Evolutionary conservation across 1,140 invertebrate species (phyloP).

Genomic region (Hylaeus anthracinus): DNA sequence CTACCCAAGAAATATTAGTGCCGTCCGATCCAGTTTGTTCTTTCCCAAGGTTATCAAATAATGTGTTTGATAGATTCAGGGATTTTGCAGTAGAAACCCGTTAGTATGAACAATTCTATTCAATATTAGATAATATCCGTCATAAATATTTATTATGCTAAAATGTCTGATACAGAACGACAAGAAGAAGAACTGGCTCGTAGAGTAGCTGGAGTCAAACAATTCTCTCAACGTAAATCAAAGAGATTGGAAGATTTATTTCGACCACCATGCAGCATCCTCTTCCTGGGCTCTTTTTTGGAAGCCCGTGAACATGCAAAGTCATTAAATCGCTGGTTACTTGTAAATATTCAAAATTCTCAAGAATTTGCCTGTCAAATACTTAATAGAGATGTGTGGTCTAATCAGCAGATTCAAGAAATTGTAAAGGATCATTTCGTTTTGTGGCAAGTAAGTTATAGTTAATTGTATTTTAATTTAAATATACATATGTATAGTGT

Average conservation of each 20-base stretch:
- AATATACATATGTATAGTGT: not conserved
- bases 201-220: slow-evolving; percentile 71
- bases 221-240: slow-evolving; percentile 71
- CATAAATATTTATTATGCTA: not conserved
- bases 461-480: not conserved
- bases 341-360: slow-evolving; percentile 90
- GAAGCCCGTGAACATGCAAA: slow-evolving; percentile 85
- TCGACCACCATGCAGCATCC: slow-evolving; percentile 88
- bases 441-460: slow-evolving; percentile 87
- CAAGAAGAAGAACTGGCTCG: slow-evolving; percentile 80
- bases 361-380: slow-evolving; percentile 88
- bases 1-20: slow-evolving; percentile 83
- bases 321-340: slow-evolving; percentile 85
- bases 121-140: not conserved
- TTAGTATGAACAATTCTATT: slow-evolving; percentile 67
- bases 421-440: slow-evolving; percentile 88
- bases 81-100: slow-evolving; percentile 86
- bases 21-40: slow-evolving; percentile 76
- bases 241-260: slow-evolving; percentile 88
- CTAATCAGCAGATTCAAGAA: slow-evolving; percentile 84
- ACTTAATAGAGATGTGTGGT: slow-evolving; percentile 91
- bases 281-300: slow-evolving; percentile 85
- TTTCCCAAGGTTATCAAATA: slow-evolving; percentile 78
- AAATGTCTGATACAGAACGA: slow-evolving; percentile 68
- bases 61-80: slow-evolving; percentile 85